Base-by-base conservation (phyloP, 2,113 vertebrate genomes). In the Cyprinodon brontotheroides region DNA sequence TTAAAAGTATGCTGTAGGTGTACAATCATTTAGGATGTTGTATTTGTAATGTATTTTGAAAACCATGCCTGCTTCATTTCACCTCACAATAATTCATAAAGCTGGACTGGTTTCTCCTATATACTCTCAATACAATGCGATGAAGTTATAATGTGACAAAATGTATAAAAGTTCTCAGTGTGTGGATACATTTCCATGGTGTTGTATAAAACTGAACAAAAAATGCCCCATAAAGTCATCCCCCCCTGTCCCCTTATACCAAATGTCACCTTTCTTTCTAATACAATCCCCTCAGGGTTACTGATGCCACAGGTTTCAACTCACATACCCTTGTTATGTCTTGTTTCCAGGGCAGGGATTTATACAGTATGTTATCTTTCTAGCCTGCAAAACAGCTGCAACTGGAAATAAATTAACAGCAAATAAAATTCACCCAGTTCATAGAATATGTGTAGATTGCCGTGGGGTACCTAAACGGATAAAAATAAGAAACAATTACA, bases 401-500 rank as follows among this genome's bases (percentile, higher is more conserved):
- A 84, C 80, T 86, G 80, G 86, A 92, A 93, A 91, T 83, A 75
- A 93, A 93, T 89, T 88, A 90, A 91, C 91, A 93, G 91, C 89
- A 93, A 93, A 93, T 91, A 93, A 93, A 92, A 87, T 89, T 86
- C 80, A 65, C 22, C 79, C 77, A 86, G 87, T 87, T 72, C 84
- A 91, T 90, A 89, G 90, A 92, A 90, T 66, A 89, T 82, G 86
- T 90, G 82, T 90, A 89, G 86, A 88, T 87, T 84, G 84, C 83
- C 83, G 68, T 10, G 29, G 80, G 91, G 85, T 87, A 82, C 85
- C 87, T 90, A 90, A 93, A 93, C 92, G 93, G 91, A 92, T 29
- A 29, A 92, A 89, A 78, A 72, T 68, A 81, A 78, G 84, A 87
- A 92, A 93, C 87, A 91, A 93, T 93, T 90, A 89, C 83, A 89